Evolutionary conservation across 2,797 vertebrate genomes (phyloP).

Genomic region (Manis javanica): DNA sequence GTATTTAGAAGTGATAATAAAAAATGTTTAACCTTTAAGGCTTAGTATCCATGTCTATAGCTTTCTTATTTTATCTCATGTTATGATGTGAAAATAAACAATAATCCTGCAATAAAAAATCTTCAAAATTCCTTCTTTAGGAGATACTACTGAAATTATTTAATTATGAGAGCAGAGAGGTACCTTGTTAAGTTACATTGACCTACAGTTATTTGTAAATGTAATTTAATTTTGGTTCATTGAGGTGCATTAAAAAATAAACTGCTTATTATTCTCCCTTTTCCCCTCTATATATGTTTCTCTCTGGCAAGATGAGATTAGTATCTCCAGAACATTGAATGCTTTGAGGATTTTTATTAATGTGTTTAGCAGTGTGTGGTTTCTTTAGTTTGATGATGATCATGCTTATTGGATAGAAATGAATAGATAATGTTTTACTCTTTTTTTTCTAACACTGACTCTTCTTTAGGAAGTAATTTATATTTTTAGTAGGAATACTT

Average conservation of each 20-base stretch:
- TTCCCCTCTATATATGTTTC: neutral
- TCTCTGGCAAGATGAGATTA: neutral
- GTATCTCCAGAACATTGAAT: neutral
- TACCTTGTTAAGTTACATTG: neutral
- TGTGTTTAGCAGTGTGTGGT: constrained; percentile 2
- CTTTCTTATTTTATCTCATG: neutral
- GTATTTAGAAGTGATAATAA: constrained; percentile 35
- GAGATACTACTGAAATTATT: constrained; percentile 39
- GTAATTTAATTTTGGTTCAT: neutral
- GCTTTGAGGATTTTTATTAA: constrained; percentile 25
- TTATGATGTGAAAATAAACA: neutral
- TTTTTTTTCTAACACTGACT: neutral
- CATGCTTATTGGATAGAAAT: neutral
- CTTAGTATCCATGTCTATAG: neutral
- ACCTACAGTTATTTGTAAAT: constrained; percentile 33
- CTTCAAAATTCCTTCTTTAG: constrained; percentile 17
- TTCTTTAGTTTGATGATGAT: neutral
- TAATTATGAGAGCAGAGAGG: neutral
- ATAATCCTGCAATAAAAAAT: neutral
- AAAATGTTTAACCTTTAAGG: constrained; percentile 56
- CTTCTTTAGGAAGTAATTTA: constrained; percentile 21
- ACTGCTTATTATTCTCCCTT: neutral
- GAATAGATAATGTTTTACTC: neutral
- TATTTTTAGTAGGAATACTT: constrained; percentile 35
- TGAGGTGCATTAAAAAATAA: neutral